Percentiles rank a stretch among this genome's conserved stretches.
phyloP scores from a whole-genome alignment of 2,888 invertebrate species.

The Hyposoter didymator region DNA sequence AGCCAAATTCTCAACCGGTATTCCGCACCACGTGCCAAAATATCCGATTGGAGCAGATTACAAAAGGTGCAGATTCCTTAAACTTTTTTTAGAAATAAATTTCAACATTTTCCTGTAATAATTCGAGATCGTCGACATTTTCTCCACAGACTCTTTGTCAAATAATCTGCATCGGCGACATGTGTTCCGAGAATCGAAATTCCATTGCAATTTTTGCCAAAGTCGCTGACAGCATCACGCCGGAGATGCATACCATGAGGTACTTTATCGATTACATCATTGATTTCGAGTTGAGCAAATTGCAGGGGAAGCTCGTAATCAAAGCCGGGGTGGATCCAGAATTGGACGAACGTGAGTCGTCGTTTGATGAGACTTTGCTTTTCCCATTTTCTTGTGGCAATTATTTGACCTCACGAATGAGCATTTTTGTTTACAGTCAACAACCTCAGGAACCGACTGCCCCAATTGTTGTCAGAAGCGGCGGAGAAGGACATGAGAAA shows the following conservation, averaged over 20 bases:
- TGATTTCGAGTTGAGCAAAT: conserved; percentile 88
- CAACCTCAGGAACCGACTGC: conserved; percentile 89
- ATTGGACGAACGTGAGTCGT: conserved; percentile 88
- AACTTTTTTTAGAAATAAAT: conserved; percentile 2
- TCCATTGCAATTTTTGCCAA: conserved; percentile 73
- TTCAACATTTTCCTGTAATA: conserved; percentile 7
- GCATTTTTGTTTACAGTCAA: conserved; percentile 86
- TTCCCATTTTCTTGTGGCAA: neutral
- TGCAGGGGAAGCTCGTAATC: conserved; percentile 89
- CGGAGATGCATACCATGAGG: conserved; percentile 86
- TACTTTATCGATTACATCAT: conserved; percentile 90
- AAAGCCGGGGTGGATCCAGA: conserved; percentile 90
- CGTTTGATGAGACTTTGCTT: neutral
- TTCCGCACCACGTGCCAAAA: conserved; percentile 75
- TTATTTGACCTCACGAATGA: neutral
- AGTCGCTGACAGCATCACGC: conserved; percentile 82
- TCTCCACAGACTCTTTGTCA: conserved; percentile 74
- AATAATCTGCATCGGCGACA: conserved; percentile 77
- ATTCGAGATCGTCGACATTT: neutral
- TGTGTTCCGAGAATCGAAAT: conserved; percentile 71
- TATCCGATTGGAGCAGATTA: conserved; percentile 77
- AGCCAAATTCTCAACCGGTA: conserved; percentile 74
- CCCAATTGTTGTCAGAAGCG: conserved; percentile 89
- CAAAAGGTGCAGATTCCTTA: conserved; percentile 71
- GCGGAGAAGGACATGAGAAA: conserved; percentile 89